Evolutionary conservation across 2,113 vertebrate species (phyloP).

Genomic region (Zosterops borbonicus): DNA sequence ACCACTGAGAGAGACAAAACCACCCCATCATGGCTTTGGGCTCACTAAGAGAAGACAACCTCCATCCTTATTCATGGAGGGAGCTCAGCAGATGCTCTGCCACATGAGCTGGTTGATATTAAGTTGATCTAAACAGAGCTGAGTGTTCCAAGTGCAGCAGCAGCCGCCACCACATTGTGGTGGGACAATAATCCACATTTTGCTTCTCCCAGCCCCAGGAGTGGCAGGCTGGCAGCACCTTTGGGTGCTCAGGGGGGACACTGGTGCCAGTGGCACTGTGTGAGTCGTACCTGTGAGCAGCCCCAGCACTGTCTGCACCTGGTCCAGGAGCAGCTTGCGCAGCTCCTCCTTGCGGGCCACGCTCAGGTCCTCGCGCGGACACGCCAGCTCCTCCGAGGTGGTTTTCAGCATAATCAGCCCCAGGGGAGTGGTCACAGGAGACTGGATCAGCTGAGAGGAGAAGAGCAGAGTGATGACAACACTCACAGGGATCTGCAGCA

Average conservation of each 20-base stretch:
- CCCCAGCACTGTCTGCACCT: conserved; percentile 93
- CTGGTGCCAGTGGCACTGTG: fast-evolving
- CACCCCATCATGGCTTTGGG: background rate
- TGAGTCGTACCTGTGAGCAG: conserved; percentile 85
- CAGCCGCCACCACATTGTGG: background rate
- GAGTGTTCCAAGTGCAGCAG: background rate
- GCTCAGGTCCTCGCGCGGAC: conserved; percentile 93
- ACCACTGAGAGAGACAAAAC: background rate
- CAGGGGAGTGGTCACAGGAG: conserved; percentile 86
- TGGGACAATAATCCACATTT: background rate
- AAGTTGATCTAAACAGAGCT: background rate
- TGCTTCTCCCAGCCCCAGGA: background rate
- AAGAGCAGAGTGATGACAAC: fast-evolving
- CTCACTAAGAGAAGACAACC: background rate
- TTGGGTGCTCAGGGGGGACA: background rate
- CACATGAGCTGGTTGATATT: fast-evolving
- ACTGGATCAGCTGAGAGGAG: conserved; percentile 87
- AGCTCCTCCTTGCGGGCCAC: conserved; percentile 95
- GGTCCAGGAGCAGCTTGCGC: conserved; percentile 92
- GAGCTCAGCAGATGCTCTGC: background rate
- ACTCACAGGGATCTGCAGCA: fast-evolving
- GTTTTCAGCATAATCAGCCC: conserved; percentile 96
- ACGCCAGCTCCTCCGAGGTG: conserved; percentile 94
- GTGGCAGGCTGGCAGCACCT: background rate
- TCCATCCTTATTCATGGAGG: background rate